A percentile compares a stretch with the other conserved stretches of the same genome.
phyloP scores from a whole-genome alignment of 2,888 invertebrate genomes.

The Escarpia spicata region DNA sequence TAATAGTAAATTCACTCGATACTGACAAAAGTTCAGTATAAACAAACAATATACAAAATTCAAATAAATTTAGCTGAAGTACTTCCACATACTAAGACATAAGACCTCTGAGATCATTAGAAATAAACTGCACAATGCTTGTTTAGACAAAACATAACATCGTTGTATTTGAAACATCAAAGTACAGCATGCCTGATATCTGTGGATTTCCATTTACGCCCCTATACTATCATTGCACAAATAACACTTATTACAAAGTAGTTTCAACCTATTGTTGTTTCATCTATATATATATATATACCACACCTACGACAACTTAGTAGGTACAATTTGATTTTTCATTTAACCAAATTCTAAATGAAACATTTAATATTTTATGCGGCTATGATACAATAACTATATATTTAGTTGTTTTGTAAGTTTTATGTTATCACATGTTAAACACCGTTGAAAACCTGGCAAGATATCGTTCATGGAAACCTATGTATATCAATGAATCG shows the following conservation, averaged over 20 bases:
- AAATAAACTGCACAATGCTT: background rate
- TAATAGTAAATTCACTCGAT: slow-evolving; percentile 24
- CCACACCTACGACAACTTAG: too few relatives aligned
- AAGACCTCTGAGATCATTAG: background rate
- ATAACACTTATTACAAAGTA: background rate
- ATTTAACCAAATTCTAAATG: background rate
- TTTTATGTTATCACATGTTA: background rate
- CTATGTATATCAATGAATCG: background rate
- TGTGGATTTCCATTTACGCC: background rate
- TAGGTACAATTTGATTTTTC: background rate
- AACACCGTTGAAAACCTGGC: background rate
- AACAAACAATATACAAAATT: background rate
- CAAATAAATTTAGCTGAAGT: background rate
- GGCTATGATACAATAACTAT: background rate
- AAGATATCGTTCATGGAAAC: background rate
- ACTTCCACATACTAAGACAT: background rate
- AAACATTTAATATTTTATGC: background rate
- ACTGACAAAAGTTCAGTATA: slow-evolving; percentile 12
- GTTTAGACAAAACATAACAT: background rate
- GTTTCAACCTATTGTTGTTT: background rate
- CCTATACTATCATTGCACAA: background rate
- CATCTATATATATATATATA: background rate
- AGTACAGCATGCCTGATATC: background rate
- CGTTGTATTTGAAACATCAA: background rate
- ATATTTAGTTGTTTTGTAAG: background rate